Evolutionary conservation across 2,797 vertebrate genomes (phyloP).

Genomic region (Mallotus villosus): DNA sequence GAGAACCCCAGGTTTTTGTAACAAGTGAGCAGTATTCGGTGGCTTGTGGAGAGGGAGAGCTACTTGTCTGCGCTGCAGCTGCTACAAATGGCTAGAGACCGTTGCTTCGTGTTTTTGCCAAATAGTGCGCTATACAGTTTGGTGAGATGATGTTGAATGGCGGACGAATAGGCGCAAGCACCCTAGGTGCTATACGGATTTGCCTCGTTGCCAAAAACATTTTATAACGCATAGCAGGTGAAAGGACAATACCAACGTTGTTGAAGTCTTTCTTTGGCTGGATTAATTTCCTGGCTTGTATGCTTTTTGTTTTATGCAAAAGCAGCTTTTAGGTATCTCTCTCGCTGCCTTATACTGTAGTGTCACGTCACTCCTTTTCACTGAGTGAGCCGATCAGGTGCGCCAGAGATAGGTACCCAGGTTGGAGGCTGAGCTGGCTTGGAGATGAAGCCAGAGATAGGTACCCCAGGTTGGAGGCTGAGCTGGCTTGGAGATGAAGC

Average conservation of each 20-base stretch:
- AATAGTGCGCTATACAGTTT: slow-evolving; percentile 36
- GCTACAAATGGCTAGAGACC: slow-evolving; percentile 23
- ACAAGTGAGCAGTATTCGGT: slow-evolving; percentile 28
- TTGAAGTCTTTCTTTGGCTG: background rate
- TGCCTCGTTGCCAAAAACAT: slow-evolving; percentile 39
- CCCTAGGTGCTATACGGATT: slow-evolving; percentile 27
- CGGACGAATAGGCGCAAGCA: slow-evolving; percentile 37
- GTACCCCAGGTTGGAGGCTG: too few relatives aligned
- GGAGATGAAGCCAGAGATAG: too few relatives aligned
- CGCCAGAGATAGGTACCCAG: too few relatives aligned
- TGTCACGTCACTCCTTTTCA: too few relatives aligned
- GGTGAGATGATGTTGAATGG: slow-evolving; percentile 29
- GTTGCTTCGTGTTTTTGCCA: slow-evolving; percentile 32
- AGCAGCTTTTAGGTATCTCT: background rate
- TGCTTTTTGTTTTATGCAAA: background rate
- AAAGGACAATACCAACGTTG: background rate
- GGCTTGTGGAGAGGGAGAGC: slow-evolving; percentile 7
- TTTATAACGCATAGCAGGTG: slow-evolving; percentile 31
- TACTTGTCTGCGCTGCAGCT: slow-evolving; percentile 15
- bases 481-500: too few relatives aligned
- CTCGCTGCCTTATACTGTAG: too few relatives aligned
- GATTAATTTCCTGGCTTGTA: background rate
- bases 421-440: too few relatives aligned
- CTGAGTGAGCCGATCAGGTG: too few relatives aligned
- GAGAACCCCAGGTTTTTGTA: slow-evolving; percentile 8